A percentile compares a stretch with the other conserved stretches of the same genome.
These are phyloP conservation scores for Anolis carolinensis DNA, from an alignment of 2,113 vertebrate species.

Conservation along the genomic window DNA sequence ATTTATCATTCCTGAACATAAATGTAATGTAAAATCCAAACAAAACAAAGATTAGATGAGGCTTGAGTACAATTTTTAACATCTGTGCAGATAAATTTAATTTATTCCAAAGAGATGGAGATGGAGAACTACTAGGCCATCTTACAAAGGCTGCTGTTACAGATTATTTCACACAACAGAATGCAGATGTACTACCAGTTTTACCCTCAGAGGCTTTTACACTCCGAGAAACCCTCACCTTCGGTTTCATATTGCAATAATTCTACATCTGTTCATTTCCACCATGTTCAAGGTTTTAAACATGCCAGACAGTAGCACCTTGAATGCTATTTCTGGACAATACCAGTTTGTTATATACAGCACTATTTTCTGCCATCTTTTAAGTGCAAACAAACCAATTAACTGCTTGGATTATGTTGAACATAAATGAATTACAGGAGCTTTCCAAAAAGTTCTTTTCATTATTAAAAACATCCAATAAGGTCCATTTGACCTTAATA, in stretches of 20 bases:
- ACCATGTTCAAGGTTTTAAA: constrained; percentile 35
- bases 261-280: constrained; percentile 24
- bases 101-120: constrained; percentile 64
- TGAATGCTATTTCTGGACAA: constrained; percentile 33
- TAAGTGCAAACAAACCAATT: not conserved
- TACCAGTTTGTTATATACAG: constrained; percentile 18
- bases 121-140: constrained; percentile 46
- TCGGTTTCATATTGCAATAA: constrained; percentile 21
- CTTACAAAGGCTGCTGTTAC: constrained; percentile 54
- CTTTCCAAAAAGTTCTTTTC: constrained; percentile 17
- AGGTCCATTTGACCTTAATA: too few species aligned
- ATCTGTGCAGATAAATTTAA: constrained; percentile 73
- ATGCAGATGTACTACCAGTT: constrained; percentile 47
- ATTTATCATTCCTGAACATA: constrained; percentile 61
- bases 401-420: constrained; percentile 33
- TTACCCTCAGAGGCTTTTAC: constrained; percentile 45
- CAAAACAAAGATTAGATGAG: constrained; percentile 65
- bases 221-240: constrained; percentile 37
- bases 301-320: constrained; percentile 27
- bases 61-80: constrained; percentile 68
- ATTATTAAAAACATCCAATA: too few species aligned
- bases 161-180: constrained; percentile 63
- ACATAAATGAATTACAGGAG: constrained; percentile 38
- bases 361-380: constrained; percentile 25
- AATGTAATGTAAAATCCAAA: constrained; percentile 72